These are phyloP conservation scores for Hyalella azteca DNA, from an alignment of 2,888 invertebrate species.

Conservation along the genomic window DNA sequence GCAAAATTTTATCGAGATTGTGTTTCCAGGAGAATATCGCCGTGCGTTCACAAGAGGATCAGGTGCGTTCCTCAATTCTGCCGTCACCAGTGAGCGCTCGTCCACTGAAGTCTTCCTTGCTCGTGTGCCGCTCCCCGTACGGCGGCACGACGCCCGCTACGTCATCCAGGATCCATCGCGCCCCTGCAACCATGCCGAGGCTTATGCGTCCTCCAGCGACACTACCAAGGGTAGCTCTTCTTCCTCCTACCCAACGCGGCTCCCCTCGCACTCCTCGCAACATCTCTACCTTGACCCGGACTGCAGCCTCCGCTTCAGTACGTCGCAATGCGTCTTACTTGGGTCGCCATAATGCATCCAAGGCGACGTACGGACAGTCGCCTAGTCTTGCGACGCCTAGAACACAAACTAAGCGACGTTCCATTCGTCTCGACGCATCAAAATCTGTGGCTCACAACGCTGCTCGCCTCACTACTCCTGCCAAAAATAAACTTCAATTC, in stretches of 20 bases:
- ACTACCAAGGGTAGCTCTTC: background rate
- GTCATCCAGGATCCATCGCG: background rate
- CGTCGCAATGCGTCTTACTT: background rate
- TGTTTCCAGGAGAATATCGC: constrained; percentile 21
- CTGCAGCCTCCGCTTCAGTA: background rate
- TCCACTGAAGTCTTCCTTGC: background rate
- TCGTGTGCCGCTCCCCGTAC: constrained; percentile 26
- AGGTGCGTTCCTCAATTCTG: constrained; percentile 27
- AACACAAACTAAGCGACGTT: constrained; percentile 1
- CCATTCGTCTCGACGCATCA: constrained; percentile 8
- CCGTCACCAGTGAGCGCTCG: background rate
- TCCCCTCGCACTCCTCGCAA: constrained; percentile 24
- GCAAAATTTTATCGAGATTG: too few species aligned
- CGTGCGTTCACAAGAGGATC: constrained; percentile 19
- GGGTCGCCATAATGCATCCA: background rate
- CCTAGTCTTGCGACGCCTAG: background rate
- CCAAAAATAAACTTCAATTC: constrained; percentile 21
- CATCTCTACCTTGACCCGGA: background rate
- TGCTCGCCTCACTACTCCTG: constrained; percentile 25
- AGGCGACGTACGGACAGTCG: background rate
- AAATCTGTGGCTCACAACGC: background rate
- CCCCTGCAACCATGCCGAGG: background rate
- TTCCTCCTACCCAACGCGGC: background rate
- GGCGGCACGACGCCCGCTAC: too few species aligned
- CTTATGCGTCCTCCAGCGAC: constrained; percentile 2